Percentiles rank a stretch among this genome's conserved stretches.
Evolutionary conservation across 2,113 vertebrate species (phyloP).

Genomic region (Antigone vipio): DNA sequence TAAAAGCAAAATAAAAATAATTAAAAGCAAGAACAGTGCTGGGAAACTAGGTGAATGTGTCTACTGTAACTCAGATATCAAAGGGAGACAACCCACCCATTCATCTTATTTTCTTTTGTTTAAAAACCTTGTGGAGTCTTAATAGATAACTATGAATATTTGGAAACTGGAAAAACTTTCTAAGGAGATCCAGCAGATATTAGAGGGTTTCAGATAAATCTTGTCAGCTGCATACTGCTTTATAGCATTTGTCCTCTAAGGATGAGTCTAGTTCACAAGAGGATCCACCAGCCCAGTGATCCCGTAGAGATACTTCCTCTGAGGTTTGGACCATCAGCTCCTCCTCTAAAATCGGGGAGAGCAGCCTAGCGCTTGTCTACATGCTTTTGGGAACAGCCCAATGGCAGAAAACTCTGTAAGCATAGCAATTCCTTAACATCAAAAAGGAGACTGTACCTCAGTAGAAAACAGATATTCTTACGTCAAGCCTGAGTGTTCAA

Average conservation of each 20-base stretch:
- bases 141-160: accelerated
- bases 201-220: accelerated
- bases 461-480: neutral
- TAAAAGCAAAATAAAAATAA: neutral
- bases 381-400: neutral
- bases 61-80: too few species aligned
- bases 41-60: accelerated
- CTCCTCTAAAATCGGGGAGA: neutral
- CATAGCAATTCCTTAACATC: neutral
- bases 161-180: neutral
- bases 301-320: neutral
- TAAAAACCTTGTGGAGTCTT: neutral
- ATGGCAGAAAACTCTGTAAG: too few species aligned
- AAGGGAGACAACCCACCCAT: neutral
- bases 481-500: neutral
- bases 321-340: neutral
- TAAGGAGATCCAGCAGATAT: neutral
- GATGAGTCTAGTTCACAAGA: neutral
- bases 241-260: neutral
- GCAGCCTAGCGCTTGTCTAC: neutral
- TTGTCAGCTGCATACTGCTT: neutral
- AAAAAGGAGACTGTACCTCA: neutral
- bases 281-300: neutral
- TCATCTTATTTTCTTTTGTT: neutral
- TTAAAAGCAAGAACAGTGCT: neutral